A percentile compares a stretch with the other conserved stretches of the same genome.
These are phyloP conservation scores for Phenacoccus solenopsis DNA, from an alignment of 1,140 invertebrate species.

Conservation along the genomic window DNA sequence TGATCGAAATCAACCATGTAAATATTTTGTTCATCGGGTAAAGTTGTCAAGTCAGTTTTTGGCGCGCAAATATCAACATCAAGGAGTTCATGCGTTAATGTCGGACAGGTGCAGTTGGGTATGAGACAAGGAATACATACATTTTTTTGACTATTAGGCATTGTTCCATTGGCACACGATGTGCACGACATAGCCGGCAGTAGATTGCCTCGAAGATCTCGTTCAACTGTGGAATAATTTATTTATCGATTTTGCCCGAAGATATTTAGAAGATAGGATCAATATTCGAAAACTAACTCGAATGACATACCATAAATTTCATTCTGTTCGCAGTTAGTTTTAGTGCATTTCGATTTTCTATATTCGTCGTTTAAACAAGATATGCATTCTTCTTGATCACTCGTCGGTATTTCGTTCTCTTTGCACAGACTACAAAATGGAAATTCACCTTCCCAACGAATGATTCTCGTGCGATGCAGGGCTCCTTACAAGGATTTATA, in stretches of 20 bases:
- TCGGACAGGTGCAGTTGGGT: constrained; percentile 29
- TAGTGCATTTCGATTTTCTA: not conserved
- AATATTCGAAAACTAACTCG: not conserved
- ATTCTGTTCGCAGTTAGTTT: not conserved
- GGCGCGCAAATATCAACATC: constrained; percentile 35
- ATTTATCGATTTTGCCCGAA: not conserved
- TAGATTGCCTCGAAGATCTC: constrained; percentile 33
- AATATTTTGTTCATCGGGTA: constrained; percentile 31
- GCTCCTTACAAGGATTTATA: constrained; percentile 8
- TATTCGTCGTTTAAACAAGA: constrained; percentile 25
- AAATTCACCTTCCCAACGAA: constrained; percentile 27
- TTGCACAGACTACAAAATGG: constrained; percentile 31
- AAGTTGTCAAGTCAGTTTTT: constrained; percentile 29
- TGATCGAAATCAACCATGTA: constrained; percentile 34
- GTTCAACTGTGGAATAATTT: constrained; percentile 34
- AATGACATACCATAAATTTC: not conserved
- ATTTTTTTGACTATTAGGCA: constrained; percentile 32
- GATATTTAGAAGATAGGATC: too few relatives aligned
- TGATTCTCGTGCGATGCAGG: not conserved
- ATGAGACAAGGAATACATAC: constrained; percentile 36
- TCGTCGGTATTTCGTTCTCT: constrained; percentile 29
- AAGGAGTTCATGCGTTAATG: constrained; percentile 27
- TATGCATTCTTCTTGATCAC: constrained; percentile 33
- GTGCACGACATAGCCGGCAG: constrained; percentile 34
- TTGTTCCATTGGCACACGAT: constrained; percentile 35